Evolutionary conservation across 1,140 invertebrate genomes (phyloP).

Genomic region (Drosophila seguyi): DNA sequence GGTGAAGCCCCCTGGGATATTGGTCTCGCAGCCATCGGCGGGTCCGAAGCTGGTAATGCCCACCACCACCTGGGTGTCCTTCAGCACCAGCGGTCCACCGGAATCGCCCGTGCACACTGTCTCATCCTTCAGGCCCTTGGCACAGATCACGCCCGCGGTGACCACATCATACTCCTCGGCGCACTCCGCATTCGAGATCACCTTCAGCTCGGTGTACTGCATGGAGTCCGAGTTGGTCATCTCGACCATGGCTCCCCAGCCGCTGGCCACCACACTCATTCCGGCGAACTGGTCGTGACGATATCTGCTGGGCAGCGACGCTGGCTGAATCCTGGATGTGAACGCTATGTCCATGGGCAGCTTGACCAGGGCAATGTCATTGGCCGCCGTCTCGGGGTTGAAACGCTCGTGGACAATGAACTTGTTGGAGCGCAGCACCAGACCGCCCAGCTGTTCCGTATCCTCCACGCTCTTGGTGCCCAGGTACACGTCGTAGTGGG

Average conservation of each 20-base stretch:
- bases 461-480: slow-evolving; percentile 79
- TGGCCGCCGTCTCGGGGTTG: slow-evolving; percentile 72
- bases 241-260: slow-evolving; percentile 78
- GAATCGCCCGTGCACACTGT: slow-evolving; percentile 82
- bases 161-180: slow-evolving; percentile 79
- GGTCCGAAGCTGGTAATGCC: slow-evolving; percentile 83
- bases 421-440: slow-evolving; percentile 74
- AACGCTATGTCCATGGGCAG: slow-evolving; percentile 66
- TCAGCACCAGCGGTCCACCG: slow-evolving; percentile 76
- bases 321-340: slow-evolving; percentile 72
- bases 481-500: slow-evolving; percentile 78
- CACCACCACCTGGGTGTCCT: slow-evolving; percentile 75
- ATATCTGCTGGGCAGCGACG: slow-evolving; percentile 51
- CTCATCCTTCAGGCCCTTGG: slow-evolving; percentile 78
- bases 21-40: slow-evolving; percentile 80
- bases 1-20: slow-evolving; percentile 77
- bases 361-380: slow-evolving; percentile 82
- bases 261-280: slow-evolving; percentile 75
- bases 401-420: slow-evolving; percentile 80
- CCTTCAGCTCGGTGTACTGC: slow-evolving; percentile 81
- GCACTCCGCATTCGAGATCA: slow-evolving; percentile 78
- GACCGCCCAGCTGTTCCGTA: slow-evolving; percentile 59
- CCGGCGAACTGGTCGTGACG: slow-evolving; percentile 67
- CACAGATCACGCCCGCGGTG: slow-evolving; percentile 72
- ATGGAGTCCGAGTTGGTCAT: slow-evolving; percentile 74